Evolutionary conservation across 1,140 invertebrate genomes (phyloP), one percentile per base, ranked within the genome.

Genomic region (Dinothrombium tinctorium): DNA sequence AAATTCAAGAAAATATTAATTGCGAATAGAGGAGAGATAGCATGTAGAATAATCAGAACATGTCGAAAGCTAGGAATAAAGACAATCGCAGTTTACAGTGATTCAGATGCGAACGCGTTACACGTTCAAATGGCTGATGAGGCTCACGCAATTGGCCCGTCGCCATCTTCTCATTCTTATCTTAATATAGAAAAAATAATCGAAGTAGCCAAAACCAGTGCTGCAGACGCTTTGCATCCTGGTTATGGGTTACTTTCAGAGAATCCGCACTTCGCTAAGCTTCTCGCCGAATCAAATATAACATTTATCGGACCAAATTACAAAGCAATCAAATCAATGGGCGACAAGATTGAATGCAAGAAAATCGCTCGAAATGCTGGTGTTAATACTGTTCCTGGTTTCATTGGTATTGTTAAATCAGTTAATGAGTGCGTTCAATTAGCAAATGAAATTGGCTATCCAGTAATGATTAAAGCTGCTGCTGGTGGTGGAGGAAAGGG

Each of bases 391-490:
- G 79, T 96, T 40, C 69, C 74, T 59, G 90, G 90, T 43, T 96
- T 95, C 59, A 89, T 95, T 58, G 86, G 82, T 2, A 71, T 82
- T 39, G 76, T 89, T 58, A 86, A 92, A 59, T 72, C 67, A 29
- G 65, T 73, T 50, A 42, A 51, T 15, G 68, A 69, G 41, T 57
- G 96, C 28, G 60, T 69, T 49, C 47, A 62, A 22, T 80, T 94
- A 64, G 87, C 87, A 2, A 61, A 65, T 47, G 69, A 63, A 51
- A 87, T 95, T 54, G 86, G 86, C 11, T 96, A 77, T 60, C 92
- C 92, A 0, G 61, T 98, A 3, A 96, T 98, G 90, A 92, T 98
- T 25, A 98, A 98, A 61, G 90, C 90, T 17, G 79, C 95, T 0
- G 63, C 84, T 46, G 92, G 90, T 32, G 90, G 90, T 33, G 90